Evolutionary conservation across 2,113 vertebrate species (phyloP).

Genomic region (Anolis sagrei): DNA sequence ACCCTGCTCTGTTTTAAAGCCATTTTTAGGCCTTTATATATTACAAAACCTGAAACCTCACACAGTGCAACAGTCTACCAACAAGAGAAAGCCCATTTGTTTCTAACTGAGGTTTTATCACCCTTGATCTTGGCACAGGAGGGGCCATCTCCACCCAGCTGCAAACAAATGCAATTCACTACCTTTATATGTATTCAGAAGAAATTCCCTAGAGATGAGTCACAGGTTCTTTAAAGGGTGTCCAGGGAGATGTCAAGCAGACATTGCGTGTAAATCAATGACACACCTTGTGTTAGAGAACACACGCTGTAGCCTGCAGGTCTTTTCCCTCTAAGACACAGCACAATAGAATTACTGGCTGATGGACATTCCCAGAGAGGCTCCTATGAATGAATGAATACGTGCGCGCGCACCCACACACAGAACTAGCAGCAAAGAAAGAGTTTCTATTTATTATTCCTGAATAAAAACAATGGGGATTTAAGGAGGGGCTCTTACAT

Average conservation of each 20-base stretch:
- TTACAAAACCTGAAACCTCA: background rate
- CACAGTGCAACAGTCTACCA: constrained; percentile 25
- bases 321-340: background rate
- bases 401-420: constrained; percentile 2
- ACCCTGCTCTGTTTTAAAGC: background rate
- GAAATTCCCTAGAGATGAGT: constrained; percentile 72
- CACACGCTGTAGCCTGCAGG: background rate
- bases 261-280: constrained; percentile 55
- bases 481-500: constrained; percentile 56
- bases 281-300: constrained; percentile 63
- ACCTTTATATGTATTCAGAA: constrained; percentile 71
- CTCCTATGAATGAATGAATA: background rate
- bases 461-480: constrained; percentile 50
- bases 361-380: constrained; percentile 1
- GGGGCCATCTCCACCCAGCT: constrained; percentile 71
- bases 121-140: constrained; percentile 64
- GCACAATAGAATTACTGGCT: constrained; percentile 32
- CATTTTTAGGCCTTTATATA: background rate
- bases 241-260: constrained; percentile 65
- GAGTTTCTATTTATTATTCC: constrained; percentile 59
- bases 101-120: constrained; percentile 67
- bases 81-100: constrained; percentile 57
- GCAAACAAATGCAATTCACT: constrained; percentile 60
- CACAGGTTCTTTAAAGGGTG: constrained; percentile 60
- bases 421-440: constrained; percentile 19